A percentile compares a stretch with the other conserved stretches of the same genome.
phyloP scores from a whole-genome alignment of 2,797 vertebrate genomes.

The Anableps anableps region DNA sequence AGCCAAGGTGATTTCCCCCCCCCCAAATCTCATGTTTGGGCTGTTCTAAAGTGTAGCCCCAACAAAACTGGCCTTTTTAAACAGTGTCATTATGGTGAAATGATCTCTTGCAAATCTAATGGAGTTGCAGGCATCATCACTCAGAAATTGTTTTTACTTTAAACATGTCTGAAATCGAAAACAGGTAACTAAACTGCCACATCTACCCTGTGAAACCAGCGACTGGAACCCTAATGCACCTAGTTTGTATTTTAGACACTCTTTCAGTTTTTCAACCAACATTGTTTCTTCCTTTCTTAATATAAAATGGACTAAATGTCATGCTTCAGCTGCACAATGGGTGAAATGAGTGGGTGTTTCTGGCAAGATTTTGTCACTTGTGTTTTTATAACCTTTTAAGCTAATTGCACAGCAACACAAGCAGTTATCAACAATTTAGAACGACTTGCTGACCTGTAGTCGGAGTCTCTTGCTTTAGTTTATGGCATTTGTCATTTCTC shows the following conservation, averaged over 20 bases:
- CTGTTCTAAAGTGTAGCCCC: neutral
- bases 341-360: conserved; percentile 22
- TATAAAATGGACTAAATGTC: conserved; percentile 54
- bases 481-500: neutral
- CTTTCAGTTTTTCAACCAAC: conserved; percentile 34
- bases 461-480: neutral
- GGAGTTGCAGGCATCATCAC: neutral
- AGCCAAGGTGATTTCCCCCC: neutral
- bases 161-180: neutral
- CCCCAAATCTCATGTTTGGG: neutral
- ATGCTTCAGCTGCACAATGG: conserved; percentile 42
- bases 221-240: conserved; percentile 3
- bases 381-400: conserved; percentile 42
- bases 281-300: conserved; percentile 47
- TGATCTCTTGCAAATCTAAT: neutral
- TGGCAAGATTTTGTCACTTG: conserved; percentile 20
- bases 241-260: conserved; percentile 15
- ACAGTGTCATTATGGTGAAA: neutral
- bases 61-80: neutral
- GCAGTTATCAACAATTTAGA: conserved; percentile 1
- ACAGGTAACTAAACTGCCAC: neutral
- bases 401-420: conserved; percentile 1
- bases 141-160: neutral
- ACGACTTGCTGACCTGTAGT: neutral
- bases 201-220: neutral